phyloP scores from a whole-genome alignment of 2,113 vertebrate species.

The Nesoenas mayeri region DNA sequence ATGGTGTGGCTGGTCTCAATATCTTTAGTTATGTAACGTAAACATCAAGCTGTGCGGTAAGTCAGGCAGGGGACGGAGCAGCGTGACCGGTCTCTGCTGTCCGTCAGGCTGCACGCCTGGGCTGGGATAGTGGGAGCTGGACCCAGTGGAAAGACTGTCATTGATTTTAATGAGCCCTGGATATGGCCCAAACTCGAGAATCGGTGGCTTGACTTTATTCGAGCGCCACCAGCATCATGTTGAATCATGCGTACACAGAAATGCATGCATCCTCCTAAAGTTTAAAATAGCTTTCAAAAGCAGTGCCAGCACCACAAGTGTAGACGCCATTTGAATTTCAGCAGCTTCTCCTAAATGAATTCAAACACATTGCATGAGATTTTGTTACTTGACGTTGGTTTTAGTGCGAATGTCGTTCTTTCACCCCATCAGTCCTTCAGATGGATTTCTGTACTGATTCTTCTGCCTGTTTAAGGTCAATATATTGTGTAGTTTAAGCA shows the following conservation, averaged over 20 bases:
- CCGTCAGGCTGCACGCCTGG: background rate
- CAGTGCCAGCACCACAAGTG: background rate
- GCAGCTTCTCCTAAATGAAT: background rate
- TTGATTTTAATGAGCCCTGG: slow-evolving; percentile 30
- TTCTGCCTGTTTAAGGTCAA: background rate
- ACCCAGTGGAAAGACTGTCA: background rate
- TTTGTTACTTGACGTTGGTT: background rate
- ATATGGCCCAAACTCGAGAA: background rate
- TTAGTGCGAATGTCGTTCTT: background rate
- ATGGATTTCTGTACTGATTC: background rate
- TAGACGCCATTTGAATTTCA: background rate
- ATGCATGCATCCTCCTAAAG: background rate
- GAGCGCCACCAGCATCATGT: slow-evolving; percentile 26
- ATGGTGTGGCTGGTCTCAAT: background rate
- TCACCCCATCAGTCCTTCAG: background rate
- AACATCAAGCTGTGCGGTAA: background rate
- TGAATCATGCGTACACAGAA: background rate
- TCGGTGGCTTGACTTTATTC: background rate
- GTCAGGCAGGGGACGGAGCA: slow-evolving; percentile 11
- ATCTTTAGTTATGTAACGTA: slow-evolving; percentile 42
- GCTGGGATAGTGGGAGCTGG: background rate
- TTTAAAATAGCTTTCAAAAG: slow-evolving; percentile 32
- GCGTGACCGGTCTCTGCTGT: background rate
- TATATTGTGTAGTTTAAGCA: background rate
- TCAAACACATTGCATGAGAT: background rate